phyloP scores from a whole-genome alignment of 2,797 vertebrate genomes.

The Lerista edwardsae region DNA sequence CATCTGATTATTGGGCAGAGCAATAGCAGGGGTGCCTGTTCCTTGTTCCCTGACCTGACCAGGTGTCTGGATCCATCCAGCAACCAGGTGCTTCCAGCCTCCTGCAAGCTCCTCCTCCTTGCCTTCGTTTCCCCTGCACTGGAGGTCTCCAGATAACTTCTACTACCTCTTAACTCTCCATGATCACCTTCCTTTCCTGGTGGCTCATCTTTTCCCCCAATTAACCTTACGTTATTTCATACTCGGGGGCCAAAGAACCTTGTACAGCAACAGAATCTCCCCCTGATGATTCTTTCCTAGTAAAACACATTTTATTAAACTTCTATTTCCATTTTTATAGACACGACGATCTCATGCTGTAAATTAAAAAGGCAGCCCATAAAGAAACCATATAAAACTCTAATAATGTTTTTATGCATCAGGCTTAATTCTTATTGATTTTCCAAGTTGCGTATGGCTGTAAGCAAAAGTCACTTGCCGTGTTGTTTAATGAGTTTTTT shows the following conservation, averaged over 20 bases:
- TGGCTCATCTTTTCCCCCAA: conserved; percentile 47
- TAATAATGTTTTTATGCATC: conserved; percentile 64
- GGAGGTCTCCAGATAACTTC: conserved; percentile 33
- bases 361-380: conserved; percentile 57
- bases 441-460: conserved; percentile 37
- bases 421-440: conserved; percentile 64
- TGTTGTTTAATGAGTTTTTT: conserved; percentile 46
- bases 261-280: conserved; percentile 25
- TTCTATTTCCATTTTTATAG: conserved; percentile 15
- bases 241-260: conserved; percentile 49
- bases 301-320: conserved; percentile 53
- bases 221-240: conserved; percentile 59
- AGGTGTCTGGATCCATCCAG: background rate
- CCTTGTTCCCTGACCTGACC: background rate
- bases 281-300: conserved; percentile 40
- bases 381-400: conserved; percentile 52
- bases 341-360: background rate
- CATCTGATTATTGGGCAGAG: background rate
- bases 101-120: background rate
- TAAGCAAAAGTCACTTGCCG: conserved; percentile 44
- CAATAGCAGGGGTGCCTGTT: background rate
- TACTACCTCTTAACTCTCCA: background rate
- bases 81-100: background rate
- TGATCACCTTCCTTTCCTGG: conserved; percentile 42
- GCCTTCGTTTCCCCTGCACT: background rate